Evolutionary conservation across 1,140 invertebrate species (phyloP), one percentile per base, ranked within the genome.

Genomic region (Ceratitis capitata): DNA sequence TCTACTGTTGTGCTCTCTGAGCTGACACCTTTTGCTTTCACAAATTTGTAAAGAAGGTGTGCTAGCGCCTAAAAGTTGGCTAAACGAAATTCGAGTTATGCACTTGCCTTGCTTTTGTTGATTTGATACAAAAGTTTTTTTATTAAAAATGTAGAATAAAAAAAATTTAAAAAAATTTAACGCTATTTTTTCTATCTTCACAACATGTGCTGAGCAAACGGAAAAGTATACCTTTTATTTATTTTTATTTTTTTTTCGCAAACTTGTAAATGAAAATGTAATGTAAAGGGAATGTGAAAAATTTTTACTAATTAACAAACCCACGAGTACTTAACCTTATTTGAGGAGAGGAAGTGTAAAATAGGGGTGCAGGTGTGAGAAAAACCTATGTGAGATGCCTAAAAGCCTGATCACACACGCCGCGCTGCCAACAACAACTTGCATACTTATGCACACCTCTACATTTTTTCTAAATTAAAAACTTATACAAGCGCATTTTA

Each of bases 391-490:
- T 12, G 39, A 42, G 39, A 19, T 56, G 16, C 2, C n/a, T 16
- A 78, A 26, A 78, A 45, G 39, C 16, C 39, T 56, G 51, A 56
- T 23, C 23, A 39, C 19, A 39, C 4, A 10, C 35, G 64, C n/a
- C 64, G 35, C 69, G 39, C 2, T 16, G 29, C 61, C 29, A 64
- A 23, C 26, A 42, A 78, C 39, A 45, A 74, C 19, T 78, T 78
- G 19, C 9, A 9, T 32, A 42, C 69, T 78, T 45, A 39, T 45
- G 32, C n/a, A 45, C 42, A 39, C 45, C n/a, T 26, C 45, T 39
- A 78, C 69, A 78, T 39, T 78, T 78, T 78, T 78, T 47, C 69
- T 78, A 78, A 42, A 78, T 78, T 78, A 78, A 78, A 78, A 78
- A 78, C 69, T 78, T 47, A 45, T 78, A 78, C 69, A 47, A 78